phyloP scores from a whole-genome alignment of 2,113 vertebrate species.

The Tetrao urogallus region DNA sequence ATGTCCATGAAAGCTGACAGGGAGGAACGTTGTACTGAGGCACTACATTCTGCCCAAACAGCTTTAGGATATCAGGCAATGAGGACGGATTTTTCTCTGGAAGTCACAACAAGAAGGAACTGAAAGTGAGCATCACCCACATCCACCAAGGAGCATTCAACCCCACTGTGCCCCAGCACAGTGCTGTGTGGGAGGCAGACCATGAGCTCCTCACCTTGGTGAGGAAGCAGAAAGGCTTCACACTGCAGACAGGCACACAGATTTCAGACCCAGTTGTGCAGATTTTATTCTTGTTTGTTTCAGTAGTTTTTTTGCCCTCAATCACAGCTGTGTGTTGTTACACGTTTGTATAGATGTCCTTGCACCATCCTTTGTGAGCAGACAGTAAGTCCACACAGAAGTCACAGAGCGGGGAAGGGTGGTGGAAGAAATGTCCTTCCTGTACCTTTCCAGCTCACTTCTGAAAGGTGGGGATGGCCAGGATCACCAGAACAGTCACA shows the following conservation, averaged over 20 bases:
- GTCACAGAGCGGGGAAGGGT: neutral
- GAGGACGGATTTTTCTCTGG: neutral
- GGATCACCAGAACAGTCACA: neutral
- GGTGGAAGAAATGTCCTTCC: neutral
- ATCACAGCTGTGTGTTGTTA: neutral
- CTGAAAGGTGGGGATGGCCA: neutral
- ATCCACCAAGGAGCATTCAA: neutral
- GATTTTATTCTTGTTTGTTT: neutral
- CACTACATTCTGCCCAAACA: neutral
- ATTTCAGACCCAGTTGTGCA: neutral
- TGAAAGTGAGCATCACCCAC: neutral
- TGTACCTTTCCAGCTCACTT: neutral
- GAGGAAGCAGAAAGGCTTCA: neutral
- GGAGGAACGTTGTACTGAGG: neutral
- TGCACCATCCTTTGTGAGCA: neutral
- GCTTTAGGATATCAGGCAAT: neutral
- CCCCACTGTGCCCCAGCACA: neutral
- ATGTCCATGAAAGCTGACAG: fast-evolving
- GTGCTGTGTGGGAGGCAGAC: neutral
- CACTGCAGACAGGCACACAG: fast-evolving
- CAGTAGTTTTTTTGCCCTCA: neutral
- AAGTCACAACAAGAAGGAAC: neutral
- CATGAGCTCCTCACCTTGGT: fast-evolving
- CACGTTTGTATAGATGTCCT: neutral
- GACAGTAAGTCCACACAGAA: neutral